Evolutionary conservation across 2,113 vertebrate genomes (phyloP).

Genomic region (Gobiocypris rarus): DNA sequence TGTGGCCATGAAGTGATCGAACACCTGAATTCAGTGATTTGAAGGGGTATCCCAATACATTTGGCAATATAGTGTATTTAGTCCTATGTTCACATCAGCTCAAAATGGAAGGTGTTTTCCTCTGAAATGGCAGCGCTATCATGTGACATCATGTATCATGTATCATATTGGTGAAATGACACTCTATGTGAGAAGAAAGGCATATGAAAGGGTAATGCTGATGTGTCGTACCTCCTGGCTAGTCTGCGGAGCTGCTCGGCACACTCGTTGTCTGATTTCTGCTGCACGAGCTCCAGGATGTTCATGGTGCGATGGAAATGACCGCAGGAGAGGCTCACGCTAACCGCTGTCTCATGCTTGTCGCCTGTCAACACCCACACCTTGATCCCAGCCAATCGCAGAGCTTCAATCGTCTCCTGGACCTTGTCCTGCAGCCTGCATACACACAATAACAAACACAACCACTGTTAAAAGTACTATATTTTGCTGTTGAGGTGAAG

Average conservation of each 20-base stretch:
- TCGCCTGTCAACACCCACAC: slow-evolving; percentile 97
- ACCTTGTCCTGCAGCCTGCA: slow-evolving; percentile 94
- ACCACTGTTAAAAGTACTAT: too few species aligned
- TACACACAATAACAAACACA: background rate
- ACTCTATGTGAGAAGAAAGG: too few species aligned
- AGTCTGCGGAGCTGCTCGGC: slow-evolving; percentile 89
- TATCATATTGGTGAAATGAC: background rate
- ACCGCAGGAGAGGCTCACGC: slow-evolving; percentile 93
- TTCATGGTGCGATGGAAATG: slow-evolving; percentile 97
- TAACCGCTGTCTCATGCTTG: slow-evolving; percentile 95
- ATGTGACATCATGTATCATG: too few species aligned
- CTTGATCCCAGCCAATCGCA: slow-evolving; percentile 95
- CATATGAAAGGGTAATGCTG: background rate
- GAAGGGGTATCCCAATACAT: too few species aligned
- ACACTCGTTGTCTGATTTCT: slow-evolving; percentile 90
- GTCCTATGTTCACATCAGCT: too few species aligned
- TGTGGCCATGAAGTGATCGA: too few species aligned
- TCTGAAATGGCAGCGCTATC: background rate
- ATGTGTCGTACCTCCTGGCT: slow-evolving; percentile 80
- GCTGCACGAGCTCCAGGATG: slow-evolving; percentile 91
- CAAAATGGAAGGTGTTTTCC: too few species aligned
- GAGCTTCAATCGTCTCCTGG: slow-evolving; percentile 93
- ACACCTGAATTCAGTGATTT: too few species aligned
- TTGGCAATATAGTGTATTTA: too few species aligned
- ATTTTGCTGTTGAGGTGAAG: too few species aligned